A percentile compares a stretch with the other conserved stretches of the same genome.
Evolutionary conservation across 2,888 invertebrate genomes (phyloP).

Genomic region (Cheilosia vernalis): DNA sequence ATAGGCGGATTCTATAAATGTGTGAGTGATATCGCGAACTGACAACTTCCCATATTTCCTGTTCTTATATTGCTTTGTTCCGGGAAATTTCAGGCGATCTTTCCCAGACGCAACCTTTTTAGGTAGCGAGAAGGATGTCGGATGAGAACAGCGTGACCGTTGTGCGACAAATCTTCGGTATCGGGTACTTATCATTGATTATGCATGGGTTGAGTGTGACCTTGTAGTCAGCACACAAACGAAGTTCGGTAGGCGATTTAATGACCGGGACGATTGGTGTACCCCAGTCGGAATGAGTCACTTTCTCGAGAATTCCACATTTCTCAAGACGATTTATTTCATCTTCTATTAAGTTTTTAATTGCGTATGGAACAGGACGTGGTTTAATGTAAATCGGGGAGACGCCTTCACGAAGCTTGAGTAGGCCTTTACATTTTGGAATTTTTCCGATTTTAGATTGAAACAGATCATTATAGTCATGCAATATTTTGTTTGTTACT

Average conservation of each 20-base stretch:
- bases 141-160: too few relatives aligned
- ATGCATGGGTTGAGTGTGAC: constrained; percentile 41
- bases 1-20: too few relatives aligned
- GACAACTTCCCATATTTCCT: too few relatives aligned
- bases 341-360: constrained; percentile 20
- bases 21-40: too few relatives aligned
- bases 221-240: constrained; percentile 36
- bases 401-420: not conserved
- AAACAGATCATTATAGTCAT: not conserved
- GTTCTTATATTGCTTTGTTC: too few relatives aligned
- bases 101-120: too few relatives aligned
- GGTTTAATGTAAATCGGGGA: constrained; percentile 6
- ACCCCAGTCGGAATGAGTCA: constrained; percentile 38
- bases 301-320: constrained; percentile 25
- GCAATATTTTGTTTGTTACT: not conserved
- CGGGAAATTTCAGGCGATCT: too few relatives aligned
- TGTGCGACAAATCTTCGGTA: constrained; percentile 6
- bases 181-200: constrained; percentile 34
- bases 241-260: constrained; percentile 1
- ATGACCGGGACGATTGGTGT: constrained; percentile 46
- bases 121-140: too few relatives aligned
- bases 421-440: not conserved
- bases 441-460: not conserved
- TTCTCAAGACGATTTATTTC: constrained; percentile 39
- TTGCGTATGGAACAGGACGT: constrained; percentile 26